These are phyloP conservation scores for Hypena proboscidalis DNA, from an alignment of 2,888 invertebrate species.

Conservation along the genomic window DNA sequence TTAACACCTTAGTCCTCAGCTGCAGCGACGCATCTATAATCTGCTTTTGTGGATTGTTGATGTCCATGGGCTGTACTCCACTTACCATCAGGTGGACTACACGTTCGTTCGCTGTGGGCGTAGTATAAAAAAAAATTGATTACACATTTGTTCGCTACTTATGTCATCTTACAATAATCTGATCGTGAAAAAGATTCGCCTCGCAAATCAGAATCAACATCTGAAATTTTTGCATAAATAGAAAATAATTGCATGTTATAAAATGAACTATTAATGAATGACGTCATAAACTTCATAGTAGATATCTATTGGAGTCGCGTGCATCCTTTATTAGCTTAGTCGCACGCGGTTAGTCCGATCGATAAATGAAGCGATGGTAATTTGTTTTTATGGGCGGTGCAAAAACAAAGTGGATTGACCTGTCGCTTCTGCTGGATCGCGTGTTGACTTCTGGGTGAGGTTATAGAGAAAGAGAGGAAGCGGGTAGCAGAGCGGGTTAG, in stretches of 20 bases:
- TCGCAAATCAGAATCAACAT: not conserved
- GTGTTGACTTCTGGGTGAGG: slow-evolving; percentile 59
- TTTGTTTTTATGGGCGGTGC: slow-evolving; percentile 79
- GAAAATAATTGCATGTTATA: not conserved
- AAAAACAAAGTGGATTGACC: slow-evolving; percentile 84
- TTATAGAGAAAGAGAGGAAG: slow-evolving; percentile 22
- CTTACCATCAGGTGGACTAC: too few relatives aligned
- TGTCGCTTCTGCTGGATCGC: slow-evolving; percentile 67
- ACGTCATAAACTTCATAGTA: slow-evolving; percentile 38
- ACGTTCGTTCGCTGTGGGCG: too few relatives aligned
- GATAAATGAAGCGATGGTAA: slow-evolving; percentile 77
- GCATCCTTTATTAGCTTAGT: slow-evolving; percentile 72
- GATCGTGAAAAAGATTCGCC: too few relatives aligned
- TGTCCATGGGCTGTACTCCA: too few relatives aligned
- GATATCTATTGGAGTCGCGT: slow-evolving; percentile 38
- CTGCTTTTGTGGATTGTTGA: too few relatives aligned
- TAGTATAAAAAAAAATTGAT: too few relatives aligned
- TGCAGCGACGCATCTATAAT: too few relatives aligned
- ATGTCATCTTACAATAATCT: too few relatives aligned
- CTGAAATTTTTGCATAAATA: not conserved
- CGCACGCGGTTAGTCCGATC: slow-evolving; percentile 74
- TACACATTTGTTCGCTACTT: too few relatives aligned
- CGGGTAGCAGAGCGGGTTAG: slow-evolving; percentile 16
- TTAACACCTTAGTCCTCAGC: too few relatives aligned
- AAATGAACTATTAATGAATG: slow-evolving; percentile 21